phyloP scores from a whole-genome alignment of 2,113 vertebrate species.

The Protobothrops mucrosquamatus region DNA sequence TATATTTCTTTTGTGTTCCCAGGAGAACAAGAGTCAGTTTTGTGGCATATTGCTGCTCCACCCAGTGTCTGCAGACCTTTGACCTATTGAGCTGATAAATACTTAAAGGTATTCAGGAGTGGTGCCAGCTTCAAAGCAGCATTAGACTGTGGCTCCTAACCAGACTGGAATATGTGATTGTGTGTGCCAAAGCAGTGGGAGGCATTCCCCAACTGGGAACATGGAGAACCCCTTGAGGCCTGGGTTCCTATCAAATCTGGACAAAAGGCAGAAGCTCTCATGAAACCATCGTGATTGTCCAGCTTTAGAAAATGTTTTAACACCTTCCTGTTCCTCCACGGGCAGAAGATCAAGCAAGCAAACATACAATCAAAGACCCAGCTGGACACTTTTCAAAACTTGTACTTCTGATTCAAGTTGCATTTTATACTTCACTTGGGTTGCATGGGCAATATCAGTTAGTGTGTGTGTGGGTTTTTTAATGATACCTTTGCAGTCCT shows the following conservation, averaged over 20 bases:
- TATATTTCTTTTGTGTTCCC: conserved; percentile 6
- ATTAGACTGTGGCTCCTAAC: conserved; percentile 26
- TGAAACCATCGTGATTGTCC: conserved; percentile 41
- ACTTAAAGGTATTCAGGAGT: conserved; percentile 55
- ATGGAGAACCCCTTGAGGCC: conserved; percentile 43
- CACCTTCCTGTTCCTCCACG: conserved; percentile 46
- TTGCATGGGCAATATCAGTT: conserved; percentile 29
- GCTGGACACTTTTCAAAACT: conserved; percentile 54
- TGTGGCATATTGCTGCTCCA: conserved; percentile 97
- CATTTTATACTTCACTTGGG: conserved; percentile 29
- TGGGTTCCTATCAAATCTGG: conserved; percentile 36
- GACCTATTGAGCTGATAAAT: conserved; percentile 88
- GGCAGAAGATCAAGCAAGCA: conserved; percentile 56
- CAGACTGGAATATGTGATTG: conserved; percentile 44
- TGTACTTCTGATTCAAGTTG: conserved; percentile 34
- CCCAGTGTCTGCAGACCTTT: conserved; percentile 88
- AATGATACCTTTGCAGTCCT: neutral
- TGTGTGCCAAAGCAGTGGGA: conserved; percentile 44
- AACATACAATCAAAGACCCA: conserved; percentile 42
- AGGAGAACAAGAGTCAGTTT: conserved; percentile 91
- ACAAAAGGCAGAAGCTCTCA: conserved; percentile 53
- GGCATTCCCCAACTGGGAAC: conserved; percentile 48
- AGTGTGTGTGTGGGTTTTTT: neutral
- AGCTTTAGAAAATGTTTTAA: conserved; percentile 53
- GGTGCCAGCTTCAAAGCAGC: conserved; percentile 53